Evolutionary conservation across 64 coral and sea anemone genomes (phyloP).

Genomic region (Platygyra sinensis): DNA sequence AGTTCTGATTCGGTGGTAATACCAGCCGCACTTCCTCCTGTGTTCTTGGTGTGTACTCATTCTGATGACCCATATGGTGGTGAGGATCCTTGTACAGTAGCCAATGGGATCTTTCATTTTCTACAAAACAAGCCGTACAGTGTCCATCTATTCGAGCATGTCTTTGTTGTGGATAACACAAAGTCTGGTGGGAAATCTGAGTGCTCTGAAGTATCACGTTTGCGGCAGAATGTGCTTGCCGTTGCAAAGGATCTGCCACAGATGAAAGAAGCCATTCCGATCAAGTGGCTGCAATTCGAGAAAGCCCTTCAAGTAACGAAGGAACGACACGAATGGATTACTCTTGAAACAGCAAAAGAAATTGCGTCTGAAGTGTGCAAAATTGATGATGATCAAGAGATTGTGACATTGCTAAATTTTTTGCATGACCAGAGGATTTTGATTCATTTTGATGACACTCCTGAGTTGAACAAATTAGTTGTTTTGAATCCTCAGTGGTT

Average conservation of each 20-base stretch:
- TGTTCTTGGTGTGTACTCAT: constrained; percentile 22
- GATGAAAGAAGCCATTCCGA: constrained; percentile 24
- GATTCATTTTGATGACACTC: constrained; percentile 37
- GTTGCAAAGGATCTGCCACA: constrained; percentile 29
- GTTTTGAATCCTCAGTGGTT: constrained; percentile 37
- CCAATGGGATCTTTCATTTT: background rate
- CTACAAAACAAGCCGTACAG: constrained; percentile 8
- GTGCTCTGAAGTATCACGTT: background rate
- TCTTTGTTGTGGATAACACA: constrained; percentile 32
- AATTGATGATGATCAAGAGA: constrained; percentile 14
- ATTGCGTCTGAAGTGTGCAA: constrained; percentile 8
- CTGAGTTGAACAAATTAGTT: constrained; percentile 7
- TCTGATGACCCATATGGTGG: constrained; percentile 1
- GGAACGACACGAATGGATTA: background rate
- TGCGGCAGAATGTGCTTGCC: background rate
- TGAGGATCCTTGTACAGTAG: background rate
- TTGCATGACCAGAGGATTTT: constrained; percentile 39
- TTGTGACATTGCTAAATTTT: constrained; percentile 15
- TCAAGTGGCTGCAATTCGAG: constrained; percentile 28
- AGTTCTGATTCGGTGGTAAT: background rate
- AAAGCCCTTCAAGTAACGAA: background rate
- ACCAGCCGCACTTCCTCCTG: background rate
- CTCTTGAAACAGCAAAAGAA: background rate
- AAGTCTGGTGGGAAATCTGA: constrained; percentile 16
- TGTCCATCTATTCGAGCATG: background rate